A percentile compares a stretch with the other conserved stretches of the same genome.
These are phyloP conservation scores for Tetrax tetrax DNA, from an alignment of 2,113 vertebrate species.

Conservation along the genomic window DNA sequence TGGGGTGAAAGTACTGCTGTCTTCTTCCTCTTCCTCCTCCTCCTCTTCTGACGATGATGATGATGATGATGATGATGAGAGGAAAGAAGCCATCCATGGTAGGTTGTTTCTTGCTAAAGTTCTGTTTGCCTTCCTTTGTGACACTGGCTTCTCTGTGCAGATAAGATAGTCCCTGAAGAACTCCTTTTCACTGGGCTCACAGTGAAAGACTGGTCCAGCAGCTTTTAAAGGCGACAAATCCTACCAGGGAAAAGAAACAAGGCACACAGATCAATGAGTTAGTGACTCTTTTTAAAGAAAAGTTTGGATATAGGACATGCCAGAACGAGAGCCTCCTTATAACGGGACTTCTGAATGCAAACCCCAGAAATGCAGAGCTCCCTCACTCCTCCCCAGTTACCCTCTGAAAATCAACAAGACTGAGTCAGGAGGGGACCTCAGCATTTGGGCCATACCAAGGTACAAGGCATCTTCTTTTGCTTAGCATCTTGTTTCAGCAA, in stretches of 20 bases:
- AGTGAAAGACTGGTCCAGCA: neutral
- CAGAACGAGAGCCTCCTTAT: neutral
- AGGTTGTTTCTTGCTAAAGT: neutral
- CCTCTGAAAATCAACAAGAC: neutral
- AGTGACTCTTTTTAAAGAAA: neutral
- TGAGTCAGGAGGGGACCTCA: neutral
- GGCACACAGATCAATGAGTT: neutral
- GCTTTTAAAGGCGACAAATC: neutral
- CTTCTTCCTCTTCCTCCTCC: neutral
- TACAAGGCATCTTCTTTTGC: neutral
- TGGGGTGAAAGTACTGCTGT: neutral
- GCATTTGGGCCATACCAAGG: constrained; percentile 30
- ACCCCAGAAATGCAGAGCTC: neutral
- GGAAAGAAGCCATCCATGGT: neutral
- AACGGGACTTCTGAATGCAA: neutral
- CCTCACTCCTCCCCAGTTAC: neutral
- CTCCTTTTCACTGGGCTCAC: neutral
- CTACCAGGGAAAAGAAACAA: neutral
- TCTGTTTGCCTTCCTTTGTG: neutral
- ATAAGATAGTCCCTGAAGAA: neutral
- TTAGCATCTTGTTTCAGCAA: neutral
- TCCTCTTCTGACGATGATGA: neutral
- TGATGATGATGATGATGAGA: neutral
- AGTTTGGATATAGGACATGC: neutral
- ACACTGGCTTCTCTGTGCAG: neutral